Evolutionary conservation across 2,888 invertebrate species (phyloP), one percentile per base, ranked within the genome.

Genomic region (Podabrus alpinus): DNA sequence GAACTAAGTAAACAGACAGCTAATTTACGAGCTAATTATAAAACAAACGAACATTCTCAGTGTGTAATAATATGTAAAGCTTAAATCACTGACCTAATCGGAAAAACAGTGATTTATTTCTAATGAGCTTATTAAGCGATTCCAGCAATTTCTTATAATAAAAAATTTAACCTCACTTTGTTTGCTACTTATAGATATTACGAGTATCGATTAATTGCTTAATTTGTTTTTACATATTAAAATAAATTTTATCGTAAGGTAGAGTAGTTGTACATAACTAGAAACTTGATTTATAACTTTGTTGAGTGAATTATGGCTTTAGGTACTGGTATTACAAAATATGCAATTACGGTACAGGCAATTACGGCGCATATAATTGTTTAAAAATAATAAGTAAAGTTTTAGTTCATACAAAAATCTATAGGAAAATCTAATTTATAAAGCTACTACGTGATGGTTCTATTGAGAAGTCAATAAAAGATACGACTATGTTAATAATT

Each of bases 41-140:
- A 80, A 80, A 80, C 79, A 80, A 80, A 80, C 80, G 79, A 78
- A 80, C 79, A 76, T 72, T 78, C 78, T 69, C 74, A 70, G 74
- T 77, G 78, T 78, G 79, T 79, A 79, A 79, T 79, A 74, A 75
- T 75, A 78, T 81, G 80, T 81, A 81, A 81, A 81, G 80, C 76
- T 76, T 76, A 80, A 79, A 80, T 79, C 79, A 81, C 80, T 79
- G 80, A 81, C 80, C 80, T 81, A 81, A 81, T 81, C 81, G 79
- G 80, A 81, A 81, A 81, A 81, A 81, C 78, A 68, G 72, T 66
- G 73, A 71, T 69, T 75, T 73, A 73, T 71, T 77, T 76, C 78
- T 79, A 79, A 79, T 76, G 79, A 79, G 79, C 79, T 79, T 75
- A 76, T 72, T 78, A 79, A 79, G 79, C 79, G 76, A 19, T 67